These are phyloP conservation scores for Hydroisotoma schaefferi DNA, from an alignment of 2,888 invertebrate species.

Conservation along the genomic window DNA sequence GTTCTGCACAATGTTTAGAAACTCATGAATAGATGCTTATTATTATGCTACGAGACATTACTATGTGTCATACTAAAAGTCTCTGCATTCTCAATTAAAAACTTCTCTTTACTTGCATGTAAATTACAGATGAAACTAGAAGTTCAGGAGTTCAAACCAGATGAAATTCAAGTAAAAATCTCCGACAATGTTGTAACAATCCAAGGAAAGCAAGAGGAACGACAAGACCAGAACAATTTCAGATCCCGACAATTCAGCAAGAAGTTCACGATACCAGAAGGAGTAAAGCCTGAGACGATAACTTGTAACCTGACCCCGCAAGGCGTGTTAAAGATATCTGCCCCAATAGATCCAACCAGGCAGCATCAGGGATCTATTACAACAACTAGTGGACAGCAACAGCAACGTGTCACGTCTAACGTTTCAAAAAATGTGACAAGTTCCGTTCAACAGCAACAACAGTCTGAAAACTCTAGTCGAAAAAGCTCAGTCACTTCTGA, in stretches of 20 bases:
- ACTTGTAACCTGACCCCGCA: constrained; percentile 11
- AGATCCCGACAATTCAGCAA: constrained; percentile 23
- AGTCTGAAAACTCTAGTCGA: not conserved
- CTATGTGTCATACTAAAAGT: too few species aligned
- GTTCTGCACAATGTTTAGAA: too few species aligned
- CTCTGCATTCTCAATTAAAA: too few species aligned
- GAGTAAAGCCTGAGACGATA: constrained; percentile 23
- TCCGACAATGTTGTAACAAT: constrained; percentile 23
- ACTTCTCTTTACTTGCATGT: too few species aligned
- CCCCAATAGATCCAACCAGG: constrained; percentile 1
- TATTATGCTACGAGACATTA: too few species aligned
- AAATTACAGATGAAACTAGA: constrained; percentile 16
- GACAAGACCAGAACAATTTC: constrained; percentile 6
- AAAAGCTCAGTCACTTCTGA: constrained; percentile 7
- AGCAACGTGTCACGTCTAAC: not conserved
- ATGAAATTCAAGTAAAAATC: constrained; percentile 30
- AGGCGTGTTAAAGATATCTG: constrained; percentile 11
- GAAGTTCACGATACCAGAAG: constrained; percentile 27
- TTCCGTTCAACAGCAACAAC: not conserved
- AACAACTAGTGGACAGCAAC: not conserved
- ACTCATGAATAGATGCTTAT: too few species aligned
- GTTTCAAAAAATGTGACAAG: not conserved
- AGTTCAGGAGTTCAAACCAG: constrained; percentile 23
- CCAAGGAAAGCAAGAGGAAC: constrained; percentile 24
- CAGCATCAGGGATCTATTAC: not conserved